These are phyloP conservation scores for Chaitophorus viminalis DNA, from an alignment of 2,888 invertebrate genomes.

Conservation along the genomic window DNA sequence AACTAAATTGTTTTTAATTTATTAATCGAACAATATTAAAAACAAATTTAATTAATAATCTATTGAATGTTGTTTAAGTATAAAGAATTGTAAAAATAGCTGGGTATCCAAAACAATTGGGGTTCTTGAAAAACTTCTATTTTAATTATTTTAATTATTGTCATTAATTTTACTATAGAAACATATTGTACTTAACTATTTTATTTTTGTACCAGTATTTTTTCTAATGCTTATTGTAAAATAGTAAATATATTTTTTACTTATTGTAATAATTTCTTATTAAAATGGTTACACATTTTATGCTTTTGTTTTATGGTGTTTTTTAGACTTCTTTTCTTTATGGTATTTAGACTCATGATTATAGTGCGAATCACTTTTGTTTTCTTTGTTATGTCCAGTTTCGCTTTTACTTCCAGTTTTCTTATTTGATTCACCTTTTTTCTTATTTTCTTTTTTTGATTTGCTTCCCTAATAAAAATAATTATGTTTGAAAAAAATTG, in stretches of 20 bases:
- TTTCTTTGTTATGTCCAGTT: constrained; percentile 31
- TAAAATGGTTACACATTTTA: constrained; percentile 31
- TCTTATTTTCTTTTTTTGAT: constrained; percentile 33
- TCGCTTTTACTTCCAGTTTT: constrained; percentile 49
- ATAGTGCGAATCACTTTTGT: constrained; percentile 35
- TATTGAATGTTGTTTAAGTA: background rate
- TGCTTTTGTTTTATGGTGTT: constrained; percentile 20
- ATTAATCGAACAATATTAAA: background rate
- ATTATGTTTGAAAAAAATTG: background rate
- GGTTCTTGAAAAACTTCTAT: constrained; percentile 3
- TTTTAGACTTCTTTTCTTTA: constrained; percentile 40
- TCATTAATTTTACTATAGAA: constrained; percentile 18
- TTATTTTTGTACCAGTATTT: constrained; percentile 37
- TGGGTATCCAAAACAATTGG: background rate
- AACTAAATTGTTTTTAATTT: constrained; percentile 33
- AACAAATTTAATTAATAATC: background rate
- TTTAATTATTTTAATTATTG: background rate
- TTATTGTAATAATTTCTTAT: constrained; percentile 50
- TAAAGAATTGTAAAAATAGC: constrained; percentile 3
- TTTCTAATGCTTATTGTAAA: constrained; percentile 31
- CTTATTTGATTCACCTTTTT: constrained; percentile 34
- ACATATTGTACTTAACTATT: constrained; percentile 43
- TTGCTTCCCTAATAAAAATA: constrained; percentile 22
- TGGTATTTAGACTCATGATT: constrained; percentile 35
- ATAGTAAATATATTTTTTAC: constrained; percentile 28